These are phyloP conservation scores for Balanococcus diminutus DNA, from an alignment of 2,888 invertebrate genomes.

Conservation along the genomic window DNA sequence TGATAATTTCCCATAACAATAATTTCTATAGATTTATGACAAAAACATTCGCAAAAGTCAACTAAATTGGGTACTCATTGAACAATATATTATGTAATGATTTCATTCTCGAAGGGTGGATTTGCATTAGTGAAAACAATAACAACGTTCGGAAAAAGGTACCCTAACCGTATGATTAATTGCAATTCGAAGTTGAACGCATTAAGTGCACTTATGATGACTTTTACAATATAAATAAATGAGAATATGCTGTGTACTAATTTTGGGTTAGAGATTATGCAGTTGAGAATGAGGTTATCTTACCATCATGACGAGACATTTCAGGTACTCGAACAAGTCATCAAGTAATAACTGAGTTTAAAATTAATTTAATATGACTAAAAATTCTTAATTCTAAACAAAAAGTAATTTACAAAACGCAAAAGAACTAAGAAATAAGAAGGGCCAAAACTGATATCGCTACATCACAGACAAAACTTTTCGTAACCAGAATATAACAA, in stretches of 20 bases:
- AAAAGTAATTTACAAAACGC: constrained; percentile 39
- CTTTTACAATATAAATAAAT: neutral
- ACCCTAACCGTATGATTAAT: neutral
- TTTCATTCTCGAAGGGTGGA: neutral
- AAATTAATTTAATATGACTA: constrained; percentile 24
- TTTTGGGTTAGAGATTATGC: constrained; percentile 62
- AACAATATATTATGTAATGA: neutral
- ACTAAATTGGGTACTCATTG: neutral
- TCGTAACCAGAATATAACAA: constrained; percentile 43
- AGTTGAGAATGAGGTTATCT: constrained; percentile 61
- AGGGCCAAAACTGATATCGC: constrained; percentile 55
- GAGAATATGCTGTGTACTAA: constrained; percentile 12
- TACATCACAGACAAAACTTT: constrained; percentile 50
- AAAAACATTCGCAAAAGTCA: neutral
- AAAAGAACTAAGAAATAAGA: constrained; percentile 48
- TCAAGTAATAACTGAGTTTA: constrained; percentile 47
- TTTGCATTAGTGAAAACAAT: neutral
- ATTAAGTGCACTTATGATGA: constrained; percentile 58
- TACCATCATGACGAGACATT: constrained; percentile 97
- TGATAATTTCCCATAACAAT: neutral
- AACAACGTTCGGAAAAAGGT: constrained; percentile 50
- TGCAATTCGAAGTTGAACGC: neutral
- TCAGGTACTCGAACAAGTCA: constrained; percentile 61
- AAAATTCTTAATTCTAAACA: constrained; percentile 49
- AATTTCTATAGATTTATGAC: neutral